Base-by-base conservation (phyloP, 2,888 invertebrate genomes). In the Brassicogethes aeneus region DNA sequence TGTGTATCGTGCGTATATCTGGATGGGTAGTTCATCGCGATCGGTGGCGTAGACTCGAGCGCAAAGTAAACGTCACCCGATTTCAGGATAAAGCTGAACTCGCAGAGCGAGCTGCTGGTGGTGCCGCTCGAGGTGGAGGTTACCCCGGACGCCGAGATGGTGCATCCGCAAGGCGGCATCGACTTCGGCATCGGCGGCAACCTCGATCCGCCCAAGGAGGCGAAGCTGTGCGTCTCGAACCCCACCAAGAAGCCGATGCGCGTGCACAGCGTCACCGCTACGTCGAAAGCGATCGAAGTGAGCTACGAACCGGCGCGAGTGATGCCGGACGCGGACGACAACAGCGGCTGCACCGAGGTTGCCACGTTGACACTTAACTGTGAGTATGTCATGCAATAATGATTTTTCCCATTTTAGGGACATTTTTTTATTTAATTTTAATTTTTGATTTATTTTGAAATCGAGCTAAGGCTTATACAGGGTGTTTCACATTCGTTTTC, bases 51-150 rank as follows among this genome's bases (percentile, higher is more conserved):
- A n/a, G n/a, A n/a, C n/a, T n/a, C n/a, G n/a, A n/a, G n/a, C n/a
- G n/a, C n/a, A n/a, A n/a, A n/a, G n/a, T n/a, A n/a, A n/a, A n/a
- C n/a, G n/a, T n/a, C n/a, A n/a, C n/a, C n/a, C n/a, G n/a, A n/a
- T n/a, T 23, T 23, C 51, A 78, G 85, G 59, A 82, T 86, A 58
- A 80, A 79, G 70, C 76, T 85, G 46, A 82, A 80, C 59, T 74
- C 74, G 56, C 77, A 75, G 48, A 72, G 73, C 47, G 79, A 82
- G 60, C 71, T 80, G 50, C 73, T 91, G 49, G 80, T 91, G 47
- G 77, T 91, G 48, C 89, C 90, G 17, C 76, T 91, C 35, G 90
- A 90, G 70, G 81, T 91, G 40, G 86, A 89, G 71, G 86, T 90
- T 41, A 66, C 68, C 46, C 67, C 79, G 15, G 70, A 72, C 41